Base-by-base conservation (phyloP, 2,888 invertebrate genomes). In the Cartodere bifasciata region DNA sequence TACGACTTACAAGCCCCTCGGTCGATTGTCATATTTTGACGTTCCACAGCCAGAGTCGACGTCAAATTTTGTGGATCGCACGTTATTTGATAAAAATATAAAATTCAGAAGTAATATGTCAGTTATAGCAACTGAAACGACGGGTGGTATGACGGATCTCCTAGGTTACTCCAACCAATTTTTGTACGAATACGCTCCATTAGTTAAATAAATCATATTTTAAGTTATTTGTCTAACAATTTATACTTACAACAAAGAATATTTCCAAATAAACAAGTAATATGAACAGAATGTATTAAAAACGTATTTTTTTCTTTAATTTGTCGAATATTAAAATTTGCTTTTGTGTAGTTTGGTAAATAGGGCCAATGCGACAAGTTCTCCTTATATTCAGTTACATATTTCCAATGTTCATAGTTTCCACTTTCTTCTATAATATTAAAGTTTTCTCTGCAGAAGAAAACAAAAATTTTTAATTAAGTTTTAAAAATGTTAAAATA, bases 401-500 rank as follows among this genome's bases (percentile, higher is more conserved):
- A 81, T 42, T 70, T 70, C 80, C 80, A 81, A 42, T 75, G 67
- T 27, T 73, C 70, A 43, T 68, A 68, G 49, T 74, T 72, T 2
- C 76, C 76, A 38, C 67, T 67, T 50, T 81, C 80, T 1, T 65
- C 57, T 1, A 71, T 55, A 24, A 80, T 67, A 40, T 63, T 64
- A 47, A 79, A 79, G 46, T 69, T 64, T 11, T 66, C 55, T 44
- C 78, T 79, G 41, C 29, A 47, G 46, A 35, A 28, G 20, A 32
- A 34, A 34, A 30, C 11, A 20, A 28, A 4, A 32, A 31, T 20
- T 20, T 20, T 20, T 20, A 20, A 20, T 20, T 13, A 11, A 2
- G 16, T 7, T 7, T 20, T 11, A 23, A 16, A 16, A 12, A 3
- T 14, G 22, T 11, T 12, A 12, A 16, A n/a, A n/a, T n/a, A n/a